Evolutionary conservation across 2,888 invertebrate genomes (phyloP).

Genomic region (Drosophila borborema): DNA sequence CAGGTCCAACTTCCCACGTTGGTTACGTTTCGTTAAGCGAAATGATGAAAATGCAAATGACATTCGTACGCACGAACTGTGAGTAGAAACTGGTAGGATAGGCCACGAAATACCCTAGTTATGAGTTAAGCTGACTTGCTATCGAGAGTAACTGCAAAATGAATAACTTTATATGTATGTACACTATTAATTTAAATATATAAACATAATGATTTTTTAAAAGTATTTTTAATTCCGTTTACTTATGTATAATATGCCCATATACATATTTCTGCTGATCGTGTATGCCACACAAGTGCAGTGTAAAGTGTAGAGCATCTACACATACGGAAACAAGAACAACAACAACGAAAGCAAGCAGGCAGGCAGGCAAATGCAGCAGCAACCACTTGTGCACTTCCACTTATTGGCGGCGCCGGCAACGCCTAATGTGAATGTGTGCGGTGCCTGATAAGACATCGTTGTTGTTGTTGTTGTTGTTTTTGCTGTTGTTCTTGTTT

Average conservation of each 20-base stretch:
- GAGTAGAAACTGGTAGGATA: neutral
- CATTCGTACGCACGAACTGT: conserved; percentile 48
- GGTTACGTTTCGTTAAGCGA: conserved; percentile 73
- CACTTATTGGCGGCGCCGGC: conserved; percentile 72
- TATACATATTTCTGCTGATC: neutral
- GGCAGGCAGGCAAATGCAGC: conserved; percentile 37
- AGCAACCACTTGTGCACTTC: conserved; percentile 64
- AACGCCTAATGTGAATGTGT: conserved; percentile 49
- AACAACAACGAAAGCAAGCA: conserved; percentile 20
- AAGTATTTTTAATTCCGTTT: neutral
- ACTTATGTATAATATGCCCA: neutral
- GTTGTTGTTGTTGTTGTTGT: neutral
- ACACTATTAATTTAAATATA: neutral
- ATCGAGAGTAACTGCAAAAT: neutral
- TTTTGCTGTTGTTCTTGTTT: neutral
- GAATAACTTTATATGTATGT: neutral
- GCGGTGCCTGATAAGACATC: conserved; percentile 64
- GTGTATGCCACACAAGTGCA: neutral
- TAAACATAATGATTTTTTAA: accelerated
- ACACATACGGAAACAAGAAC: conserved; percentile 45
- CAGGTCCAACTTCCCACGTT: conserved; percentile 69
- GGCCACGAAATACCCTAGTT: conserved; percentile 31
- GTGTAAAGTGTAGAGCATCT: neutral
- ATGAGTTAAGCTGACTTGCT: too few species aligned
- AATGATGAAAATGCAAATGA: conserved; percentile 71